These are phyloP conservation scores for Crocodylus rhombifer DNA, from an alignment of 2,797 vertebrate species.

Conservation along the genomic window DNA sequence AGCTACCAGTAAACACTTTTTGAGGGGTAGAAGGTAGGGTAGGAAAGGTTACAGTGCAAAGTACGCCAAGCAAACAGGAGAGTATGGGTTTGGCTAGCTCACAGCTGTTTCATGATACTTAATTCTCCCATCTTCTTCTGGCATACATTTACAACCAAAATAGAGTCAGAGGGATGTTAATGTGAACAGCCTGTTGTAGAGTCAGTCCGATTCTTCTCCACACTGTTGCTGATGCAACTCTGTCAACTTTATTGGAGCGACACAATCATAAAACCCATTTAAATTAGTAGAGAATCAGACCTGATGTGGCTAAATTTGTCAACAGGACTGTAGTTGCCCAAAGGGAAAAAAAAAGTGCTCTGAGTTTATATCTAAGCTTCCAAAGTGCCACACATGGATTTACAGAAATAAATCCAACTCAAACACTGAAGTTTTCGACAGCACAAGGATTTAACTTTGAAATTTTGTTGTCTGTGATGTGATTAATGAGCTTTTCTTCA, in stretches of 20 bases:
- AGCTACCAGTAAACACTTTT: background rate
- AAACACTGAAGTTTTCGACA: conserved; percentile 1
- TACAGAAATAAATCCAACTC: conserved; percentile 32
- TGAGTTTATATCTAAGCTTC: conserved; percentile 12
- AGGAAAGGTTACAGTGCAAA: conserved; percentile 34
- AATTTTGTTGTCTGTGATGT: conserved; percentile 59
- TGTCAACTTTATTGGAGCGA: conserved; percentile 38
- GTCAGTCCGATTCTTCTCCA: background rate
- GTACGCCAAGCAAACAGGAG: background rate
- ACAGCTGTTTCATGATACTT: background rate
- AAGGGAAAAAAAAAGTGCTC: background rate
- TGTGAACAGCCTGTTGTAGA: background rate
- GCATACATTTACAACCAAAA: background rate
- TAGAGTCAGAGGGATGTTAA: background rate
- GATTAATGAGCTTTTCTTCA: conserved; percentile 69
- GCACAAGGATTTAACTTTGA: conserved; percentile 67
- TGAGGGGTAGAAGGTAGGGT: background rate
- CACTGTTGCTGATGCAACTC: background rate
- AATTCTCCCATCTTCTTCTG: background rate
- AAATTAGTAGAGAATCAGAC: conserved; percentile 46
- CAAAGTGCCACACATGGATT: background rate
- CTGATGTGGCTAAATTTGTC: conserved; percentile 16
- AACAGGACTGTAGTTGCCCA: conserved; percentile 1
- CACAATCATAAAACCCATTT: conserved; percentile 50
- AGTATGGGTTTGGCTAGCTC: background rate